A percentile compares a stretch with the other conserved stretches of the same genome.
phyloP scores from a whole-genome alignment of 2,888 invertebrate genomes.

The Galerucella calmariensis region DNA sequence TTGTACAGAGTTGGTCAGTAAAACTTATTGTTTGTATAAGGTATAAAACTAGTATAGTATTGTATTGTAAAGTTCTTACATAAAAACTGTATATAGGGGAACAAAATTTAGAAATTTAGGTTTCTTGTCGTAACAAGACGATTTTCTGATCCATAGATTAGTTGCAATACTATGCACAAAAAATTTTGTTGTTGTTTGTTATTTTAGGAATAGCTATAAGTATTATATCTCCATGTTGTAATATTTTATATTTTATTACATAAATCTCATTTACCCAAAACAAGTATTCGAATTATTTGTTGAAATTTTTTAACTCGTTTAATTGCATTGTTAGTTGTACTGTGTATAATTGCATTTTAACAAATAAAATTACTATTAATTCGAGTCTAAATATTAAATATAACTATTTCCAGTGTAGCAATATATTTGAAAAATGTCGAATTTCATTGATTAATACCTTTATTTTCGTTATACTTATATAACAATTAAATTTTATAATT shows the following conservation, averaged over 20 bases:
- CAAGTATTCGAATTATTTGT: constrained; percentile 11
- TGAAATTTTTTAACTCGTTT: constrained; percentile 3
- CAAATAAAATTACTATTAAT: not conserved
- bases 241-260: constrained; percentile 57
- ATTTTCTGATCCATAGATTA: constrained; percentile 51
- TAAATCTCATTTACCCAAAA: constrained; percentile 28
- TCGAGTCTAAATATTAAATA: not conserved
- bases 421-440: too few relatives aligned
- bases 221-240: constrained; percentile 56
- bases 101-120: constrained; percentile 50
- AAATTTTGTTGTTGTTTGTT: constrained; percentile 58
- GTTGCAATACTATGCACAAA: constrained; percentile 58
- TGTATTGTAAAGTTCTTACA: constrained; percentile 28
- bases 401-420: too few relatives aligned
- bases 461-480: too few relatives aligned
- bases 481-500: too few relatives aligned
- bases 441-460: too few relatives aligned
- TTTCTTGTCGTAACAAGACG: constrained; percentile 52
- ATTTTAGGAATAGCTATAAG: constrained; percentile 49
- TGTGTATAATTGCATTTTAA: not conserved
- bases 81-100: constrained; percentile 50
- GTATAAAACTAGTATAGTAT: constrained; percentile 38
- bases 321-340: not conserved
- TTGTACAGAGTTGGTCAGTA: constrained; percentile 59
- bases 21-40: constrained; percentile 38